Conservation (phyloP, 35 echinoderm and acorn worm species). For the Heliocidaris tuberculata region DNA sequence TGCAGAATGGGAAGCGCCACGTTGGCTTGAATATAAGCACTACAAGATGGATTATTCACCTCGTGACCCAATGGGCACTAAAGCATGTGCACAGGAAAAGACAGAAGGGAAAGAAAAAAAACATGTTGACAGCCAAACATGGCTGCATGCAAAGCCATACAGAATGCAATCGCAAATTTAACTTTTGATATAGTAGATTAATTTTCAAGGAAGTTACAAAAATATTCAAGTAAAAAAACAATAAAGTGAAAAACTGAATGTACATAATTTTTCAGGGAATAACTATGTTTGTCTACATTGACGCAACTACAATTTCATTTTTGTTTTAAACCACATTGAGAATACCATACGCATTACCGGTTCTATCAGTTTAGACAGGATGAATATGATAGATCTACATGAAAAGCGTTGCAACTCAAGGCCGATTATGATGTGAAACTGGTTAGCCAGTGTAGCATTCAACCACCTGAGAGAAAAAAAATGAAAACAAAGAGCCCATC, state of each 20-base stretch:
- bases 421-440: too few species aligned
- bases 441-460: too few species aligned
- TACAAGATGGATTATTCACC: not conserved
- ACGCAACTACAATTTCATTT: too few species aligned
- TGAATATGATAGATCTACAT: too few species aligned
- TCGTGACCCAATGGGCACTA: not conserved
- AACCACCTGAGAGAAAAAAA: too few species aligned
- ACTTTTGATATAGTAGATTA: not conserved
- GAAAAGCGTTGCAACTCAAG: too few species aligned
- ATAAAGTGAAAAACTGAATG: not conserved
- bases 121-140: conserved; percentile 14
- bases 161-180: not conserved
- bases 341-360: too few species aligned
- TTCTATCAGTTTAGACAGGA: too few species aligned
- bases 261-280: too few species aligned
- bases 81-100: conserved; percentile 9
- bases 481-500: too few species aligned
- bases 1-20: not conserved
- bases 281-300: too few species aligned
- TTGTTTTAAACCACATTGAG: too few species aligned
- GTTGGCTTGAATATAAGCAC: not conserved
- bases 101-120: not conserved
- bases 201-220: not conserved
- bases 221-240: not conserved
- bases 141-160: not conserved